Percentiles rank a stretch among this genome's conserved stretches.
Conservation (phyloP, 1,140 invertebrate genomes). For the Drosophila sturtevanti region DNA sequence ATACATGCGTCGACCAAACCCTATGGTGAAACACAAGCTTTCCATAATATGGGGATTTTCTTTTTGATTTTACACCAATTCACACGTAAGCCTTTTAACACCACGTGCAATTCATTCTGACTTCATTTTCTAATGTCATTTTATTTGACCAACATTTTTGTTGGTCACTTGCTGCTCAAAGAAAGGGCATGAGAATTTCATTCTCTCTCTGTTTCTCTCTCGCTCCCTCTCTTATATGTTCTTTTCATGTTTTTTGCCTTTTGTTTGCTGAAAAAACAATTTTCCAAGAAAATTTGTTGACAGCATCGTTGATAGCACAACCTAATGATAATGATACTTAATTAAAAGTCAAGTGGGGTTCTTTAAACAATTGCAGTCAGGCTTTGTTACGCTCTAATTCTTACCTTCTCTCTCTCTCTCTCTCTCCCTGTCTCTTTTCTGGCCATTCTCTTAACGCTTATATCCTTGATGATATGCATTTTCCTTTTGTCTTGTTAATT, state of each 20-base stretch:
- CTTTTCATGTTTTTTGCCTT: too few species aligned
- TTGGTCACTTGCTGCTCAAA: background rate
- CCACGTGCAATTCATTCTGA: background rate
- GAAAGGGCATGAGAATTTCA: background rate
- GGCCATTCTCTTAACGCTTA: background rate
- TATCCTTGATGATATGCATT: background rate
- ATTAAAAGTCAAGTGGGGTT: conserved; percentile 60
- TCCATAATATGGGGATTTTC: background rate
- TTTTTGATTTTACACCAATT: too few species aligned
- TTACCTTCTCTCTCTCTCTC: background rate
- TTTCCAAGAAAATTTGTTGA: conserved; percentile 32
- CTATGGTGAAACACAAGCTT: background rate
- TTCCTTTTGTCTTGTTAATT: conserved; percentile 34
- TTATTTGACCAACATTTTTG: background rate
- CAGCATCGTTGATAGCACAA: conserved; percentile 13
- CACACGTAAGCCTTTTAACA: conserved; percentile 1
- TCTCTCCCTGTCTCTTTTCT: background rate
- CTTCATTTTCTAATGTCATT: background rate
- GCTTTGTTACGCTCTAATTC: background rate
- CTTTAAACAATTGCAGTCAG: conserved; percentile 40
- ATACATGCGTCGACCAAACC: too few species aligned
- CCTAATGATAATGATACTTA: conserved; percentile 59
- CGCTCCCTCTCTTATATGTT: background rate
- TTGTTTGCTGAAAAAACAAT: conserved; percentile 30
- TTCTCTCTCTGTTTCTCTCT: background rate